Base-by-base conservation (phyloP, 2,888 invertebrate species). In the Stenurella melanura region DNA sequence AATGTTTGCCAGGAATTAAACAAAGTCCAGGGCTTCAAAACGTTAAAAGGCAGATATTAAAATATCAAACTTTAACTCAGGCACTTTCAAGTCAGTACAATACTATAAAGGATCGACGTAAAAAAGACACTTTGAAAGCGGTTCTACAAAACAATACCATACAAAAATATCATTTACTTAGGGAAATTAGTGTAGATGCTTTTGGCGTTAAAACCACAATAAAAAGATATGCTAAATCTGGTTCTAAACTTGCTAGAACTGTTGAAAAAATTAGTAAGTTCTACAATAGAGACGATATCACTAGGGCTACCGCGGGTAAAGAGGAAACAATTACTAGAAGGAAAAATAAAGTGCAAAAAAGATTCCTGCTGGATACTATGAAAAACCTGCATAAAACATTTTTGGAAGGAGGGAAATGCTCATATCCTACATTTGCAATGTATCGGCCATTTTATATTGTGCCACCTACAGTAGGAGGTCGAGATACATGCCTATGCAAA, bases 341-440 rank as follows among this genome's bases (percentile, higher is more conserved):
- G 26, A 69, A 69, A 69, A 17, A 26, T 6, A 69, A 69, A 69
- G 17, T 69, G n/a, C 21, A 69, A 57, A 69, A 69, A 57, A 15
- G 69, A 21, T 72, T 61, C 50, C 50, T 72, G 58, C 60, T 72
- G 18, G 72, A 72, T n/a, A 60, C 42, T 11, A 58, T 72, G 72
- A 61, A 61, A 15, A 72, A 72, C 18, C 11, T 72, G 61, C 17
- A 42, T 42, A 26, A 21, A 54, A 34, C 60, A 42, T 61, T 60
- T 18, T 11, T 26, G n/a, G 63, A 72, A 30, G 19, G 19, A 26
- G 42, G 42, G 17, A 12, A 12, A 63, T 72, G 60, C 42, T 61
- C 61, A 17, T 72, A 72, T 26, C 18, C 38, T 10, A 54, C 19
- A 60, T 72, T 72, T 42, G 60, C 21, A 17, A 30, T n/a, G 34